Percentiles rank a stretch among this genome's conserved stretches.
phyloP scores from a whole-genome alignment of 1,140 invertebrate species.

The Polypedilum vanderplanki region DNA sequence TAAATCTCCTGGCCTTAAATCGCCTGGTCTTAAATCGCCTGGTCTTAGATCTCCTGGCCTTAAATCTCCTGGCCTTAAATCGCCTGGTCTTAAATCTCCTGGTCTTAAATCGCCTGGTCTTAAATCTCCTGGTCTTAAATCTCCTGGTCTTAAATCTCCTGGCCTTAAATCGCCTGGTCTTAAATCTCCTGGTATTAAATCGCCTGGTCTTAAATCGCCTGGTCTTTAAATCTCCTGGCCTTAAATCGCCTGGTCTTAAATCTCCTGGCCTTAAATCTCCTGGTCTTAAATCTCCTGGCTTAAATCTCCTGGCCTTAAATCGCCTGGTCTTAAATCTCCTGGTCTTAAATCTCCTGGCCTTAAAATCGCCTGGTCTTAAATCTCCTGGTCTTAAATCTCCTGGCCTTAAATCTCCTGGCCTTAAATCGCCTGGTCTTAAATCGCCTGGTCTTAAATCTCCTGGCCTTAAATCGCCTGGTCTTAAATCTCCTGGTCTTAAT shows the following conservation, averaged over 20 bases:
- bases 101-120: background rate
- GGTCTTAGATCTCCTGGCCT: background rate
- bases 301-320: background rate
- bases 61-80: background rate
- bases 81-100: background rate
- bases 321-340: slow-evolving; percentile 8
- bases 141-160: background rate
- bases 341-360: slow-evolving; percentile 32
- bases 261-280: background rate
- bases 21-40: slow-evolving; percentile 29
- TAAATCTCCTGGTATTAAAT: background rate
- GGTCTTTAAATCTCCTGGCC: background rate
- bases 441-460: background rate
- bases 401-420: slow-evolving; percentile 23
- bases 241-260: background rate
- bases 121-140: slow-evolving; percentile 29
- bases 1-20: slow-evolving; percentile 22
- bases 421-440: slow-evolving; percentile 29
- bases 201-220: background rate
- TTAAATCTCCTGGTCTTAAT: background rate
- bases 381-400: background rate
- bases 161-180: background rate
- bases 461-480: background rate
- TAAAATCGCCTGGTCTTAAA: slow-evolving; percentile 31
- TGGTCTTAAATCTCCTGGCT: no score